These are phyloP conservation scores for Phortica okadai DNA, from an alignment of 2,888 invertebrate species.

Conservation along the genomic window DNA sequence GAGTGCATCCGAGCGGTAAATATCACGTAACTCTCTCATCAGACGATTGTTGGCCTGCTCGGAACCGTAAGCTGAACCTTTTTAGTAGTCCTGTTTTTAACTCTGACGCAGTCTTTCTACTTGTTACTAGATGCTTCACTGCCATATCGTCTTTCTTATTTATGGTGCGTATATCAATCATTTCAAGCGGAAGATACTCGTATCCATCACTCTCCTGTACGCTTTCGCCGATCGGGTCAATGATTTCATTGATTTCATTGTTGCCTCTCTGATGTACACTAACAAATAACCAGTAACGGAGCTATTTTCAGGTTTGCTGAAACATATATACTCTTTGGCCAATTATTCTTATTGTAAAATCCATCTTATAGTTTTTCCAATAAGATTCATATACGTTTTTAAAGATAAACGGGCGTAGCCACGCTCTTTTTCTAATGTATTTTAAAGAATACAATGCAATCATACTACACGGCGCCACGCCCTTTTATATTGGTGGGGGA, in stretches of 20 bases:
- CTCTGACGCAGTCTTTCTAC: conserved; percentile 96
- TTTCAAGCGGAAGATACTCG: conserved; percentile 89
- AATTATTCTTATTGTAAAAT: no score
- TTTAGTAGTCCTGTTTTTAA: conserved; percentile 96
- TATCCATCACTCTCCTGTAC: conserved; percentile 84
- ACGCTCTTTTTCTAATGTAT: no score
- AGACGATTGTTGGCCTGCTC: conserved; percentile 98
- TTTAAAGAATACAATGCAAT: no score
- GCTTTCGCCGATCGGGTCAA: conserved; percentile 79
- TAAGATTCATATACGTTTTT: no score
- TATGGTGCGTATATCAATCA: conserved; percentile 87
- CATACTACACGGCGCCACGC: no score
- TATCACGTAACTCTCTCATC: conserved; percentile 99
- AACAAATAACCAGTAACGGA: no score
- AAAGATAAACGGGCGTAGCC: no score
- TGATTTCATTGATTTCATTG: conserved; percentile 72
- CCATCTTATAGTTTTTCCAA: no score
- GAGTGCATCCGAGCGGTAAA: conserved; percentile 97
- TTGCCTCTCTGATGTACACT: no score
- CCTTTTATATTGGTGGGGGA: no score
- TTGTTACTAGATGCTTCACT: conserved; percentile 90
- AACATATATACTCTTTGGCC: no score
- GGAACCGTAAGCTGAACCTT: conserved; percentile 96
- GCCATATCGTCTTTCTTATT: conserved; percentile 91
- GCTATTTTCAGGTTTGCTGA: no score